Evolutionary conservation across 2,888 invertebrate genomes (phyloP).

Genomic region (Ceramica pisi): DNA sequence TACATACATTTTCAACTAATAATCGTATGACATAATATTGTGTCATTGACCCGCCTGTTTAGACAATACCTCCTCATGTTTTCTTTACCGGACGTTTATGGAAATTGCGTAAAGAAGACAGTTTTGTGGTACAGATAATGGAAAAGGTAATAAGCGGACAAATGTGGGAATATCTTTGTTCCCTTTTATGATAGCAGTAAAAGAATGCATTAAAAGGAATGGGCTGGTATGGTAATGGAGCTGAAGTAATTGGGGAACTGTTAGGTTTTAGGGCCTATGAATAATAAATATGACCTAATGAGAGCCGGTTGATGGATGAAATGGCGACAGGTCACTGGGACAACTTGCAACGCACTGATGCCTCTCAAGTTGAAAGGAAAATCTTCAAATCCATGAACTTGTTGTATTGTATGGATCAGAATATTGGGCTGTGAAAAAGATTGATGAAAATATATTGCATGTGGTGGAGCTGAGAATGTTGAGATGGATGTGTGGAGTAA

Average conservation of each 20-base stretch:
- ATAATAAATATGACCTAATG: too few relatives aligned
- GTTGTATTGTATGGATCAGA: too few relatives aligned
- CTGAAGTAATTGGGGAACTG: background rate
- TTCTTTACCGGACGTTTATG: slow-evolving; percentile 27
- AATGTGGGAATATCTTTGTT: slow-evolving; percentile 23
- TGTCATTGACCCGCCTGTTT: slow-evolving; percentile 37
- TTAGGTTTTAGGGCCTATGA: background rate
- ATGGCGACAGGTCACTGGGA: too few relatives aligned
- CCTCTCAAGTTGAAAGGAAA: too few relatives aligned
- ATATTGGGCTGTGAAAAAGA: too few relatives aligned
- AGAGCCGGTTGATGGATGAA: too few relatives aligned
- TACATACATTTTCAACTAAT: slow-evolving; percentile 24
- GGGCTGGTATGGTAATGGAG: background rate
- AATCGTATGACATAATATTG: slow-evolving; percentile 40
- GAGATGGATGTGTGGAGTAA: too few relatives aligned
- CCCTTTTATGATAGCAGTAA: background rate
- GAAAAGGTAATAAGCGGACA: slow-evolving; percentile 19
- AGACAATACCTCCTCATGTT: slow-evolving; percentile 24
- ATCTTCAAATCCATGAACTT: too few relatives aligned
- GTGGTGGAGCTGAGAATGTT: too few relatives aligned
- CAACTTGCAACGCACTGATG: too few relatives aligned
- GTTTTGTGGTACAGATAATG: slow-evolving; percentile 36
- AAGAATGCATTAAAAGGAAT: background rate
- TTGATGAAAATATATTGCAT: too few relatives aligned
- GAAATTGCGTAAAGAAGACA: slow-evolving; percentile 34